Evolutionary conservation across 2,113 vertebrate species (phyloP), one percentile per base, ranked within the genome.

Genomic region (Bos taurus): DNA sequence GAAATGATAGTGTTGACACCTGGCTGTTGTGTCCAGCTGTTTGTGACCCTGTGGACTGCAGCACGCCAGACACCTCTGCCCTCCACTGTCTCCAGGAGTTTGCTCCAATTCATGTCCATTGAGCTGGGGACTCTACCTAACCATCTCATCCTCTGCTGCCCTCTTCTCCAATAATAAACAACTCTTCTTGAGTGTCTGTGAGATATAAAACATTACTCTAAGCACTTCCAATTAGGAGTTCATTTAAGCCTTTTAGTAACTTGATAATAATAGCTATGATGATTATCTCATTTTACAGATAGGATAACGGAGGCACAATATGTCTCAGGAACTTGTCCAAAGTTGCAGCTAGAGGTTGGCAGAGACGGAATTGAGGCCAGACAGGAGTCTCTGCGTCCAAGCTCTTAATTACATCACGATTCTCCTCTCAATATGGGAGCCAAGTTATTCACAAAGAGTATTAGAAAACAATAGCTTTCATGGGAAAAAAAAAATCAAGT

Each of bases 181-280:
- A 59, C 17, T 17, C 52, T 82, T 54, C 26, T 0, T 10, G 12
- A 62, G 26, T 25, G 10, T 52, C 15, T 52, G 15, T 19, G 23
- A 36, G 8, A 12, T 1, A 0, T 30, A 62, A 25, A 43, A 1
- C 4, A 1, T 2, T 80, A 12, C 17, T n/a, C 21, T 8, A 40
- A 89, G 28, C 30, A 16, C 5, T 21, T 74, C 23, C 23, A 40
- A 13, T 43, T 33, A 50, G 48, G 16, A 25, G 78, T n/a, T 77
- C 46, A 56, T 11, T 62, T 33, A 74, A 54, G 11, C 56, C 78
- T 46, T 56, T 67, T 14, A 9, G 48, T 33, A n/a, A 59, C 57
- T 43, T 15, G 33, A 9, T 13, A 33, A 67, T 33, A 21, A 0
- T 3, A 57, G 57, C 30, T 80, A 25, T 33, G 33, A 7, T 13